Conservation (phyloP, 2,797 vertebrate genomes). For the Lepidocolaptes lacrymiger region DNA sequence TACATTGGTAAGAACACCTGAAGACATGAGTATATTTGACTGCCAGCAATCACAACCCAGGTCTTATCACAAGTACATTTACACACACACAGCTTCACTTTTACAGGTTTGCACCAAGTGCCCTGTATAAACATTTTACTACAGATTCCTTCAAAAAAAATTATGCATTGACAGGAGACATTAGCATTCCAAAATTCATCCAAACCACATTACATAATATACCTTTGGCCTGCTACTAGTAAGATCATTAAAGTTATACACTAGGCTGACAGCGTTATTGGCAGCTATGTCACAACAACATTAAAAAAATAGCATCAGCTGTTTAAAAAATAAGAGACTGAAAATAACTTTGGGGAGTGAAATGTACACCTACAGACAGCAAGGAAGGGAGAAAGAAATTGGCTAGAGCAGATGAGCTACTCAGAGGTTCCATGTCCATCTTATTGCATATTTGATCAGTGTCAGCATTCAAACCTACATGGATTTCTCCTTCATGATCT, state of each 20-base stretch:
- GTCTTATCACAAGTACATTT: background rate
- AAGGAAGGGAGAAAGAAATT: background rate
- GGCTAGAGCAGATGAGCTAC: background rate
- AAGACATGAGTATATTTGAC: slow-evolving; percentile 32
- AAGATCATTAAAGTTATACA: background rate
- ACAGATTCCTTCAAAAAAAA: background rate
- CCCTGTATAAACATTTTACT: background rate
- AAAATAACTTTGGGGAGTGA: background rate
- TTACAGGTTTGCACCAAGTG: background rate
- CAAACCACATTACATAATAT: background rate
- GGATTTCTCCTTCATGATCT: background rate
- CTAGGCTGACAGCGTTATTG: slow-evolving; percentile 27
- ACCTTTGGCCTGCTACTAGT: background rate
- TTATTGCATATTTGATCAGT: background rate
- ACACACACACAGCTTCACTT: background rate
- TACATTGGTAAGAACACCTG: slow-evolving; percentile 7
- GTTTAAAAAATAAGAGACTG: background rate
- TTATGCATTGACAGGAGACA: background rate
- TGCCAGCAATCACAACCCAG: slow-evolving; percentile 47
- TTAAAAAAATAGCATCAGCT: background rate
- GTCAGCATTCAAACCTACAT: background rate
- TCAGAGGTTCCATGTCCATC: background rate
- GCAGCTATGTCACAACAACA: slow-evolving; percentile 42
- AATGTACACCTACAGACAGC: background rate
- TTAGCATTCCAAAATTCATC: background rate